These are phyloP conservation scores for Conger conger DNA, from an alignment of 2,113 vertebrate genomes.

Conservation along the genomic window DNA sequence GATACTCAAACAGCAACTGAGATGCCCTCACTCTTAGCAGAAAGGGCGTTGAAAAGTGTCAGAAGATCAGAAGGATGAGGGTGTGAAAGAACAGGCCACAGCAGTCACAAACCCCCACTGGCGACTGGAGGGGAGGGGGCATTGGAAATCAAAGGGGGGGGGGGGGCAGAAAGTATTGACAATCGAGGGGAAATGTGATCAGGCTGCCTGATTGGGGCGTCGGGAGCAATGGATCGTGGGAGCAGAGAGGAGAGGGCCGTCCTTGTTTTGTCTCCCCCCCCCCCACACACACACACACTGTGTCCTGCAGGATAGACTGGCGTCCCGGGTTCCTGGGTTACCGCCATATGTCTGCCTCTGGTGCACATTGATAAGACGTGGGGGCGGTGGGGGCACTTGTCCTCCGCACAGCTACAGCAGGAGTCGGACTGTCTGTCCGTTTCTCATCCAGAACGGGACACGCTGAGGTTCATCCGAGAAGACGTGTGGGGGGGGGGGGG, in stretches of 20 bases:
- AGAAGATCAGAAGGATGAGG: conserved; percentile 53
- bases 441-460: conserved; percentile 57
- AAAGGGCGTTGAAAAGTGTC: conserved; percentile 35
- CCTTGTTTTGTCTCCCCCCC: too few species aligned
- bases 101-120: background rate
- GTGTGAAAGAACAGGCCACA: background rate
- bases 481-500: conserved; percentile 33
- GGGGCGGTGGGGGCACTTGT: conserved; percentile 51
- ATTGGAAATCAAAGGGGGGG: conserved; percentile 19
- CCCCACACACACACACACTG: background rate
- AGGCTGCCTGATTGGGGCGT: conserved; percentile 36
- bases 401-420: conserved; percentile 54
- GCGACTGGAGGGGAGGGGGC: conserved; percentile 7
- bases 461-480: conserved; percentile 66
- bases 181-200: conserved; percentile 54
- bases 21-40: background rate
- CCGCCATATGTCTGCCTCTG: conserved; percentile 60
- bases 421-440: conserved; percentile 82
- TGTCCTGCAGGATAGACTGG: conserved; percentile 60
- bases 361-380: conserved; percentile 67
- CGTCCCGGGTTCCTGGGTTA: conserved; percentile 66
- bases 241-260: background rate
- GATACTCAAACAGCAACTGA: background rate
- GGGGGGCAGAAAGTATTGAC: conserved; percentile 51
- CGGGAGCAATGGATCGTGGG: conserved; percentile 8